Percentiles rank a stretch among this genome's conserved stretches.
Conservation (phyloP, 2,113 vertebrate species). For the Mungos mungo region DNA sequence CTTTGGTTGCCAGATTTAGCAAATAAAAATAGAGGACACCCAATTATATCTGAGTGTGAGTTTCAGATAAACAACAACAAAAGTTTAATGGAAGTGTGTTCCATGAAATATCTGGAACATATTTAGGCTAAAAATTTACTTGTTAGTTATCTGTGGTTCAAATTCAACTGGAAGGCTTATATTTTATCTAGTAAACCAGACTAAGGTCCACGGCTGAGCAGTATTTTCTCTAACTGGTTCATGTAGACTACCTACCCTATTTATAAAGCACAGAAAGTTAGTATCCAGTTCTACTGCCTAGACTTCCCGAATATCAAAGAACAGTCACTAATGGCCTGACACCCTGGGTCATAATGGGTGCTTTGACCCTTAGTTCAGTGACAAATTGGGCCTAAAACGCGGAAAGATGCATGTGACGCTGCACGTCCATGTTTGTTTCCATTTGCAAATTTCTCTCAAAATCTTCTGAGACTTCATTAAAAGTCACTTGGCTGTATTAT, state of each 20-base stretch:
- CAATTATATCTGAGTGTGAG: not conserved
- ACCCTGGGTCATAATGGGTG: not conserved
- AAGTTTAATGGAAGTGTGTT: not conserved
- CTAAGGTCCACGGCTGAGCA: not conserved
- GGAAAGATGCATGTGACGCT: not conserved
- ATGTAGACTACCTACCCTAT: not conserved
- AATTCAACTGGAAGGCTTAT: not conserved
- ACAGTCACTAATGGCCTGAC: not conserved
- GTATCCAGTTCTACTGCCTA: not conserved
- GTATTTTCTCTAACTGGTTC: not conserved
- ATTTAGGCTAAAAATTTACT: not conserved
- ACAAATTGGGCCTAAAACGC: not conserved
- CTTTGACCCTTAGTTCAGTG: not conserved
- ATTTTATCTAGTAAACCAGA: not conserved
- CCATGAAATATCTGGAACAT: not conserved
- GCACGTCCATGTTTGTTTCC: not conserved
- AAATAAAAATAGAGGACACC: not conserved
- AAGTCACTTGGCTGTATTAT: slow-evolving; percentile 1
- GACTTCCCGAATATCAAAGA: not conserved
- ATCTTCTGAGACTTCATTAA: slow-evolving; percentile 53
- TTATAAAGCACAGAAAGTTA: not conserved
- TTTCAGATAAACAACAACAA: not conserved
- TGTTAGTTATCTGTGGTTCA: not conserved
- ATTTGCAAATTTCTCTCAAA: not conserved
- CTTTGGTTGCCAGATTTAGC: not conserved